phyloP scores from a whole-genome alignment of 2,113 vertebrate genomes.

The Tamias sibiricus region DNA sequence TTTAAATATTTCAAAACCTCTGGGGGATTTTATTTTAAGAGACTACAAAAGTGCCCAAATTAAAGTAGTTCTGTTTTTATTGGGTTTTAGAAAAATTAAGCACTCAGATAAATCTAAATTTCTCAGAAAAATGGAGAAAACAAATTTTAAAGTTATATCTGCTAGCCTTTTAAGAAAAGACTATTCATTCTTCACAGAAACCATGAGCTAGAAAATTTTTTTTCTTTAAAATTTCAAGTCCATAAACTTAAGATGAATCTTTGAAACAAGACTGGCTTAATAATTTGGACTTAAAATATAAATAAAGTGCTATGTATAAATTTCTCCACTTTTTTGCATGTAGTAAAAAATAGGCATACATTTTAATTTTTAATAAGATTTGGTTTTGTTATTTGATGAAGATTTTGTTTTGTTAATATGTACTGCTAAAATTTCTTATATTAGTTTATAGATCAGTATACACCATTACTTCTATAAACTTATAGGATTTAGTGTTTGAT shows the following conservation, averaged over 20 bases:
- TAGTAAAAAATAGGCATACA: background rate
- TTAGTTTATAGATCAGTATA: background rate
- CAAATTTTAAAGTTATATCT: conserved; percentile 26
- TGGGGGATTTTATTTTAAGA: background rate
- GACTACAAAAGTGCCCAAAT: background rate
- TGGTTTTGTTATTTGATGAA: conserved; percentile 11
- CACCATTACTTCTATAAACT: background rate
- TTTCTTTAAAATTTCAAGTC: background rate
- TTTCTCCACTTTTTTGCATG: background rate
- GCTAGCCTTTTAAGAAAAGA: conserved; percentile 15
- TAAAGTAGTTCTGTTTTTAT: background rate
- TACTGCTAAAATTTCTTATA: background rate
- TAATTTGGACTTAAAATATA: conserved; percentile 28
- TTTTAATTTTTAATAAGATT: conserved; percentile 38
- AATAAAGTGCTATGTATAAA: background rate
- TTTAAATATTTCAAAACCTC: background rate
- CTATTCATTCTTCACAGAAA: background rate
- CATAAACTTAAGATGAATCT: background rate
- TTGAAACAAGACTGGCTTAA: background rate
- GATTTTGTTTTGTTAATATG: background rate
- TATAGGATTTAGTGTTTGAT: background rate
- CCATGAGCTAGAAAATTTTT: background rate
- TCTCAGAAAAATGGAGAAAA: background rate
- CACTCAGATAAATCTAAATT: background rate
- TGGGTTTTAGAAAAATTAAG: background rate